phyloP scores from a whole-genome alignment of 2,797 vertebrate genomes.

The Garrulus glandarius region DNA sequence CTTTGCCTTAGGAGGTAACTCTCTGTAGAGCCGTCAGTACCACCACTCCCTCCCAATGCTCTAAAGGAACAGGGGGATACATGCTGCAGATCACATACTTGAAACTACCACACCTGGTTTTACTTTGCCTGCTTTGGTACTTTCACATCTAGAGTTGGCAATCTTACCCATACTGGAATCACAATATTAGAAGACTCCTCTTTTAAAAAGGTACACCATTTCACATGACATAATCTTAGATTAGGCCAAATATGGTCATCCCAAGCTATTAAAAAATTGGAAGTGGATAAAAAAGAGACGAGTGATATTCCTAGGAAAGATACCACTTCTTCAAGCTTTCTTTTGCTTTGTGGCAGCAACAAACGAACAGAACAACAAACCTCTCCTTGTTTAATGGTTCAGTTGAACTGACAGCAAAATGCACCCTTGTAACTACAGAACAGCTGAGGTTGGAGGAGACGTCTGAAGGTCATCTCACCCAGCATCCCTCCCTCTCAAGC shows the following conservation, averaged over 20 bases:
- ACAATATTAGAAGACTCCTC: background rate
- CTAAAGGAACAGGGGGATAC: background rate
- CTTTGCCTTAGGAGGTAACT: background rate
- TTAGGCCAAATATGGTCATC: background rate
- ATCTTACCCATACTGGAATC: background rate
- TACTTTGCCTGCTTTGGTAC: background rate
- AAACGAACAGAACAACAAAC: accelerated
- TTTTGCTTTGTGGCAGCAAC: background rate
- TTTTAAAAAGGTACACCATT: background rate
- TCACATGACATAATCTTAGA: background rate
- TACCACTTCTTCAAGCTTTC: background rate
- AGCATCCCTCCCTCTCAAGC: background rate
- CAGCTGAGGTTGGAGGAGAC: background rate
- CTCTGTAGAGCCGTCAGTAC: background rate
- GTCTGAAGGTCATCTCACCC: background rate
- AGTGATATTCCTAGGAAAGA: background rate
- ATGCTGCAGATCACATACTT: background rate
- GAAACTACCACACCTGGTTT: background rate
- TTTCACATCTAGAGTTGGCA: background rate
- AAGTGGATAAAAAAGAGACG: background rate
- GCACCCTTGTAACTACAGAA: background rate
- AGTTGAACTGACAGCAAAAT: background rate
- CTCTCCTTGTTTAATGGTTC: background rate
- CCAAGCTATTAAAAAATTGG: background rate
- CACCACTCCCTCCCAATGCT: too few species aligned